A percentile compares a stretch with the other conserved stretches of the same genome.
Conservation (phyloP, 2,113 vertebrate species). For the Engystomops pustulosus region DNA sequence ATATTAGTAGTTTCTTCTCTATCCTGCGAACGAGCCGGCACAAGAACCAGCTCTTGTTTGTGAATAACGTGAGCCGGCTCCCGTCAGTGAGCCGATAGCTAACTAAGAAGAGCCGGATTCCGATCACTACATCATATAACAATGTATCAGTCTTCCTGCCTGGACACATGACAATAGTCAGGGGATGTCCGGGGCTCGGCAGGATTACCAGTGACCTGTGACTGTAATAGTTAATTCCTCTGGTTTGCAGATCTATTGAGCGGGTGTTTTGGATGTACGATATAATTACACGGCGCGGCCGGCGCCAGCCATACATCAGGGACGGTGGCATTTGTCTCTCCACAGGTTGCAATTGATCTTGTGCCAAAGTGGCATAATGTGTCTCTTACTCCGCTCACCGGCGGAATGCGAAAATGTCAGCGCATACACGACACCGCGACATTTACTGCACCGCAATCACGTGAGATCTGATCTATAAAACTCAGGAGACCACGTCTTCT, state of each 20-base stretch:
- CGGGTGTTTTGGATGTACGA: neutral
- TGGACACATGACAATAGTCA: no score
- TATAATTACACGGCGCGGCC: neutral
- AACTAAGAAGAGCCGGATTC: no score
- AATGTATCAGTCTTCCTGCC: neutral
- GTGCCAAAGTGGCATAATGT: neutral
- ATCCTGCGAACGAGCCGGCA: no score
- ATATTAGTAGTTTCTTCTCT: no score
- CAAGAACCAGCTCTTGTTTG: no score
- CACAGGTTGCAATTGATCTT: neutral
- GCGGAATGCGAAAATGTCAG: slow-evolving; percentile 36
- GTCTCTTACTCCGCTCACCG: neutral
- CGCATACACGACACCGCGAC: neutral
- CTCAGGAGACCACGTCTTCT: neutral
- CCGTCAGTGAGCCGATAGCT: no score
- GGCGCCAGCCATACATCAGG: fast-evolving
- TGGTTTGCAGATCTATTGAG: slow-evolving; percentile 24
- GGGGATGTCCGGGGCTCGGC: no score
- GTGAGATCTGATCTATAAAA: neutral
- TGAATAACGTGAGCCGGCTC: no score
- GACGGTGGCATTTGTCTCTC: neutral
- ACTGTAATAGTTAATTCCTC: neutral
- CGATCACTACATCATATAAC: no score
- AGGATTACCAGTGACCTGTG: neutral
- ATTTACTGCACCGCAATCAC: neutral